Evolutionary conservation across 2,888 invertebrate genomes (phyloP).

Genomic region (Synergus japonicus): DNA sequence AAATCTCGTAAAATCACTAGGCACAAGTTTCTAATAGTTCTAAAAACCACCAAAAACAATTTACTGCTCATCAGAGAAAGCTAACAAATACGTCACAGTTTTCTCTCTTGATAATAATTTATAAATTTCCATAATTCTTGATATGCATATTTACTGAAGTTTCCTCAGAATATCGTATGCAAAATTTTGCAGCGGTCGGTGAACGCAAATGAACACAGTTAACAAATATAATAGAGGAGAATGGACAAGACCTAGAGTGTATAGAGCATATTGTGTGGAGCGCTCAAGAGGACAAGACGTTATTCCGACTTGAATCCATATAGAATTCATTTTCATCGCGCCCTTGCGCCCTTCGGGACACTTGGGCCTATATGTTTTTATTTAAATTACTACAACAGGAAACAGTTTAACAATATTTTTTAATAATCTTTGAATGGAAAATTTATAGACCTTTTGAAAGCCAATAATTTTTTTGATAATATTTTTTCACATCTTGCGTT

Average conservation of each 20-base stretch:
- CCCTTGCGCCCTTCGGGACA: too few relatives aligned
- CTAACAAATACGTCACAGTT: background rate
- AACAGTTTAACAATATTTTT: too few relatives aligned
- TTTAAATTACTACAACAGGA: too few relatives aligned
- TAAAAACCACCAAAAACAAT: constrained; percentile 13
- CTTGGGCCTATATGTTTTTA: too few relatives aligned
- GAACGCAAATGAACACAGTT: background rate
- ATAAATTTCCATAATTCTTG: constrained; percentile 12
- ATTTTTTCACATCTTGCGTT: too few relatives aligned
- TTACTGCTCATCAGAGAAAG: constrained; percentile 9
- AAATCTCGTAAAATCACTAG: background rate
- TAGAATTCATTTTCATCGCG: too few relatives aligned
- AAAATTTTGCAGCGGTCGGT: constrained; percentile 9
- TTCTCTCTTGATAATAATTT: constrained; percentile 2
- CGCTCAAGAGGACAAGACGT: background rate
- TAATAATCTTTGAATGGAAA: too few relatives aligned
- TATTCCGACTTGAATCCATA: too few relatives aligned
- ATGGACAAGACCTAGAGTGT: constrained; percentile 2
- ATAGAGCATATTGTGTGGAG: background rate
- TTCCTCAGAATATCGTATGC: background rate
- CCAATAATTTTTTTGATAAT: too few relatives aligned
- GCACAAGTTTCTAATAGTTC: background rate
- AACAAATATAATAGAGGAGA: background rate
- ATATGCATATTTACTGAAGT: constrained; percentile 6
- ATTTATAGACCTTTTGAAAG: too few relatives aligned